Conservation (phyloP, 2,797 vertebrate species). For the Hemibagrus guttatus region DNA sequence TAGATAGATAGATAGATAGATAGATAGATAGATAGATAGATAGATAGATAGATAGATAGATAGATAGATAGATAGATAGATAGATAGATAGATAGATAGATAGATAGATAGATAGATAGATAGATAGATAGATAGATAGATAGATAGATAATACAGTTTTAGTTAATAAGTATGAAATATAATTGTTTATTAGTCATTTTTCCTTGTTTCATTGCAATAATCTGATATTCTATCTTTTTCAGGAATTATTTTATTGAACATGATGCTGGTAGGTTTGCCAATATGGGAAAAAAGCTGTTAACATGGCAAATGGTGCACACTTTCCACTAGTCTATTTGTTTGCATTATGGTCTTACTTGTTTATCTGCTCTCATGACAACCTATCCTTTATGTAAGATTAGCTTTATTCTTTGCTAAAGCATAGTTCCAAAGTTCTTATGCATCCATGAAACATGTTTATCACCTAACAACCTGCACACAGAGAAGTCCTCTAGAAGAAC, state of each 20-base stretch:
- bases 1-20: too few species aligned
- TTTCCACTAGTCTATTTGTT: background rate
- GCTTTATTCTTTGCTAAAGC: constrained; percentile 22
- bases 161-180: background rate
- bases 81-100: too few species aligned
- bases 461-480: constrained; percentile 2
- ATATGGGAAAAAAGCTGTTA: background rate
- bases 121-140: too few species aligned
- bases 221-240: background rate
- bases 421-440: constrained; percentile 44
- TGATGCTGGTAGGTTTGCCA: constrained; percentile 66
- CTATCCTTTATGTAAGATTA: constrained; percentile 7
- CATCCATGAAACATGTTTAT: constrained; percentile 7
- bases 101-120: too few species aligned
- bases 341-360: background rate
- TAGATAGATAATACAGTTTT: too few species aligned
- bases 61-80: too few species aligned
- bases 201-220: background rate
- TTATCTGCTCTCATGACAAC: constrained; percentile 12
- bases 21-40: too few species aligned
- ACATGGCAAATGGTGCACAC: background rate
- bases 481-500: constrained; percentile 25
- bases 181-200: background rate
- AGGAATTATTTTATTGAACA: constrained; percentile 18
- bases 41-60: too few species aligned